Percentiles rank a stretch among this genome's conserved stretches.
Evolutionary conservation across 2,113 vertebrate species (phyloP).

Genomic region (Anser brachyrhynchus): DNA sequence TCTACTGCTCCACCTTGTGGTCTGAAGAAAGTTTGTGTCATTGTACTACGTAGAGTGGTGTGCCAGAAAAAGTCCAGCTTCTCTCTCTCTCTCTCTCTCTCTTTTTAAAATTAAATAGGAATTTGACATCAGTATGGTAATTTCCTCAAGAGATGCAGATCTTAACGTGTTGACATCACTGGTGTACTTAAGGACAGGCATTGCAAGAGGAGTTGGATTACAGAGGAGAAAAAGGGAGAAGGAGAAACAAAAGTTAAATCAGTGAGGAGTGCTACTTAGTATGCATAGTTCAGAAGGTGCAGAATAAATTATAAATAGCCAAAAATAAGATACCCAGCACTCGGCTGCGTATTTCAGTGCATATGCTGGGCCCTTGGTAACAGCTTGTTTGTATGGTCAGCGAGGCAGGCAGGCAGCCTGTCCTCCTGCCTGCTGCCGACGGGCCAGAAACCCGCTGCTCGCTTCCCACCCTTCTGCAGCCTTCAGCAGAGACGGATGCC

Average conservation of each 20-base stretch:
- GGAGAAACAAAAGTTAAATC: background rate
- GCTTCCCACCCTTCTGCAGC: background rate
- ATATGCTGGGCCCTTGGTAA: background rate
- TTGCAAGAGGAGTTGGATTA: background rate
- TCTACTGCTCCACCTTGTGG: slow-evolving; percentile 70
- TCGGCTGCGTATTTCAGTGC: background rate
- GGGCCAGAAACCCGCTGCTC: background rate
- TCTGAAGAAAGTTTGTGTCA: background rate
- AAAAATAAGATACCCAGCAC: background rate
- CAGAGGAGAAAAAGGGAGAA: background rate
- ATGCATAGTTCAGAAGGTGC: background rate
- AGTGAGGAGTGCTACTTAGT: background rate
- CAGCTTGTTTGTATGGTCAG: background rate
- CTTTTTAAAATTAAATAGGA: background rate
- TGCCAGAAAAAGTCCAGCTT: background rate
- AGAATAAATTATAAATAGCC: background rate
- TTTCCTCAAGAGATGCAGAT: accelerated
- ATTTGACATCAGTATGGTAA: background rate
- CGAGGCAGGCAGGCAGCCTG: background rate
- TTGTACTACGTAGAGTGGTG: accelerated
- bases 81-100: background rate
- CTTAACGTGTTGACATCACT: background rate
- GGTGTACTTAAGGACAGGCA: background rate
- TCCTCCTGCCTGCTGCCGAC: background rate
- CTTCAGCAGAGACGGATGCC: background rate